These are phyloP conservation scores for Maconellicoccus hirsutus DNA, from an alignment of 1,140 invertebrate genomes.

Conservation along the genomic window DNA sequence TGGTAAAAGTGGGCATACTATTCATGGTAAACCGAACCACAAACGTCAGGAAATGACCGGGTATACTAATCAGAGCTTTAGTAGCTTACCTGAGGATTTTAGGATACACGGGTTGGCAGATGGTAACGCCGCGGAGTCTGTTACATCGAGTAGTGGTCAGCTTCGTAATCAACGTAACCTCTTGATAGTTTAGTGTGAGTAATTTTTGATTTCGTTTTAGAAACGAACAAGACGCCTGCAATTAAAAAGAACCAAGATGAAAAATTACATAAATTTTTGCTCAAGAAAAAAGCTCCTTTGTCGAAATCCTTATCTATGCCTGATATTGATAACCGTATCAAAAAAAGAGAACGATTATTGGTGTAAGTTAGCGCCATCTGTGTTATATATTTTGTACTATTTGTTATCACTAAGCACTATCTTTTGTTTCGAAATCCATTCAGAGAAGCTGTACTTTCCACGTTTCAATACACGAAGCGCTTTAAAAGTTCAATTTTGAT, in stretches of 20 bases:
- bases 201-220: neutral
- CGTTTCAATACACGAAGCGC: neutral
- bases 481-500: neutral
- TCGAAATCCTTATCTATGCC: constrained; percentile 72
- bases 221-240: constrained; percentile 1
- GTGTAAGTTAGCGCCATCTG: constrained; percentile 44
- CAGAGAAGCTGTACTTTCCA: too few relatives aligned
- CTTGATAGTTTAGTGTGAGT: too few relatives aligned
- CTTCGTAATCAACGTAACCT: too few relatives aligned
- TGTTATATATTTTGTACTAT: neutral
- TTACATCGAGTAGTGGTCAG: constrained; percentile 25
- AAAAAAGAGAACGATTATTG: constrained; percentile 52
- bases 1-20: constrained; percentile 39
- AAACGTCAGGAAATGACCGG: constrained; percentile 32
- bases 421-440: neutral
- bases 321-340: constrained; percentile 59
- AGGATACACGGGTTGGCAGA: constrained; percentile 30
- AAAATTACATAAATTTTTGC: constrained; percentile 38
- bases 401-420: neutral
- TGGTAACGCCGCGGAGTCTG: constrained; percentile 24
- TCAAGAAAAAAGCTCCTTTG: constrained; percentile 43
- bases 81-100: constrained; percentile 31
- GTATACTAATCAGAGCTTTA: constrained; percentile 45
- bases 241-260: constrained; percentile 32
- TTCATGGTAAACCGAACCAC: constrained; percentile 37